Percentiles rank a stretch among this genome's conserved stretches.
Conservation (phyloP, 2,888 invertebrate species). For the Drosophila birchii region DNA sequence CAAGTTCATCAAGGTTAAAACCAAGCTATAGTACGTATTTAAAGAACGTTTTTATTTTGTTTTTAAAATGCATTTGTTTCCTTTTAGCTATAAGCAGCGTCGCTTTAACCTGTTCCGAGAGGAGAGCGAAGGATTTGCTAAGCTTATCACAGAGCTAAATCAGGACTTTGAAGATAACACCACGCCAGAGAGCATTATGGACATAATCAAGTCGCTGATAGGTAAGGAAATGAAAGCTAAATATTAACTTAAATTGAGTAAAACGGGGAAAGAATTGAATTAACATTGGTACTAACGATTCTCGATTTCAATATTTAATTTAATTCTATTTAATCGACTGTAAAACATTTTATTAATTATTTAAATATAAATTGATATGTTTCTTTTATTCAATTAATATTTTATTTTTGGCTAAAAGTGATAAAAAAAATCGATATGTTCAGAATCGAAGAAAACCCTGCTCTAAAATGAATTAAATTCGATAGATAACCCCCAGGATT, state of each 20-base stretch:
- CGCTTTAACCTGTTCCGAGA: slow-evolving; percentile 99
- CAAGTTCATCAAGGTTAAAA: slow-evolving; percentile 98
- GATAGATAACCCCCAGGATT: not conserved
- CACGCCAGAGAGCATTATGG: slow-evolving; percentile 89
- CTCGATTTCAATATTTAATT: too few relatives aligned
- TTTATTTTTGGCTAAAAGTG: too few relatives aligned
- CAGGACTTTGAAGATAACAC: slow-evolving; percentile 87
- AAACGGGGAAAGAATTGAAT: not conserved
- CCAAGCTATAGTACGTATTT: slow-evolving; percentile 95
- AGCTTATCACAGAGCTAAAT: slow-evolving; percentile 96
- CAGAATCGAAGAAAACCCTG: not conserved
- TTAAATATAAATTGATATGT: too few relatives aligned
- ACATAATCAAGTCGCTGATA: slow-evolving; percentile 96
- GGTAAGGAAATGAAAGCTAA: slow-evolving; percentile 86
- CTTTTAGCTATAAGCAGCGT: slow-evolving; percentile 97
- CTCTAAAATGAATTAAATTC: not conserved
- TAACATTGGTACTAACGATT: too few relatives aligned
- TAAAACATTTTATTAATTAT: too few relatives aligned
- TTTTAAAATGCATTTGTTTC: not conserved
- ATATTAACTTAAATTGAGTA: not conserved
- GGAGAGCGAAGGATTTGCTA: slow-evolving; percentile 99
- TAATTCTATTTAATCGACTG: too few relatives aligned
- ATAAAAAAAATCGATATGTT: not conserved
- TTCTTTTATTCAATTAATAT: not conserved
- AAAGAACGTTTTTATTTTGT: not conserved